Conservation (phyloP, 2,113 vertebrate genomes). For the Condylura cristata region DNA sequence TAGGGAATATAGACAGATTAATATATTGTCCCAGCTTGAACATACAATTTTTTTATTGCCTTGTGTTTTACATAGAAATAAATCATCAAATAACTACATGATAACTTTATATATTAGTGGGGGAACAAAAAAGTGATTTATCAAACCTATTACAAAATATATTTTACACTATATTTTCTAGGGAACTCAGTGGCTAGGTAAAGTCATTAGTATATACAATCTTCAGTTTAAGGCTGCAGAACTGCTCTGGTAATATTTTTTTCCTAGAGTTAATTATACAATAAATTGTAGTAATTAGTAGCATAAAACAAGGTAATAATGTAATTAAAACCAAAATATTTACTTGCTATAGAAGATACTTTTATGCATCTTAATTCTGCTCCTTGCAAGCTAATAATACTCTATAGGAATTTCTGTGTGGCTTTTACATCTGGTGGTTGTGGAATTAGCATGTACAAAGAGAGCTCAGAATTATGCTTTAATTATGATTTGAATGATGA, state of each 20-base stretch:
- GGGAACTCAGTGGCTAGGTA: conserved; percentile 72
- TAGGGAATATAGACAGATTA: conserved; percentile 54
- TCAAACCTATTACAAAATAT: conserved; percentile 60
- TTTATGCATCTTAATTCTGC: conserved; percentile 86
- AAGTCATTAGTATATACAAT: conserved; percentile 81
- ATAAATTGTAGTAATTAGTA: conserved; percentile 87
- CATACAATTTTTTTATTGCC: conserved; percentile 57
- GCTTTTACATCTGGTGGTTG: conserved; percentile 80
- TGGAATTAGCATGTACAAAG: conserved; percentile 84
- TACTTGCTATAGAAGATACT: conserved; percentile 81
- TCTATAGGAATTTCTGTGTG: conserved; percentile 83
- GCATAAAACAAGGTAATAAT: conserved; percentile 87
- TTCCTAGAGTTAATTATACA: conserved; percentile 87
- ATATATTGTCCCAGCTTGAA: conserved; percentile 30
- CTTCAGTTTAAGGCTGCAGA: conserved; percentile 79
- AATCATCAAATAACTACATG: conserved; percentile 71
- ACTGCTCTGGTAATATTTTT: conserved; percentile 81
- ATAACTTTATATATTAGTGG: conserved; percentile 64
- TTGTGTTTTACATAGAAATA: conserved; percentile 77
- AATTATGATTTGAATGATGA: conserved; percentile 83
- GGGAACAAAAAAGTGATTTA: conserved; percentile 54
- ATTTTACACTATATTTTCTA: conserved; percentile 69
- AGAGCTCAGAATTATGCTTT: conserved; percentile 78
- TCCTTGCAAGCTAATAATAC: conserved; percentile 79
- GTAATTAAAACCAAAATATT: conserved; percentile 90